These are phyloP conservation scores for Mormyrops attenuatus DNA, from an alignment of 2,797 vertebrate genomes.

Conservation along the genomic window DNA sequence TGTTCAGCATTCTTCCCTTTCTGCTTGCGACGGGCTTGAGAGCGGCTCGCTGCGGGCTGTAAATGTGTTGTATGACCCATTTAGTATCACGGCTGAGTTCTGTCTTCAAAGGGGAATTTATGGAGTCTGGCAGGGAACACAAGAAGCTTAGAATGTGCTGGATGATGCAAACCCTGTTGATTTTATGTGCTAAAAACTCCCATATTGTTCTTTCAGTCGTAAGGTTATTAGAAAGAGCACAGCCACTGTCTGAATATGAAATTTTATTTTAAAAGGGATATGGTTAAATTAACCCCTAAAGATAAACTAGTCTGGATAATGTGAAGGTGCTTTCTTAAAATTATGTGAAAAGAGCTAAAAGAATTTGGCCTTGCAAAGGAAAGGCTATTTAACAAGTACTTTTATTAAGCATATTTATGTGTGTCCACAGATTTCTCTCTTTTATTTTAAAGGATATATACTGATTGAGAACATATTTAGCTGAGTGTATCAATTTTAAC, in stretches of 20 bases:
- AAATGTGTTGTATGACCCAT: constrained; percentile 28
- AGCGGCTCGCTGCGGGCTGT: constrained; percentile 17
- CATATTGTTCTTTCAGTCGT: neutral
- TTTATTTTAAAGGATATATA: neutral
- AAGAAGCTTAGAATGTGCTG: neutral
- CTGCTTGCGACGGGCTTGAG: neutral
- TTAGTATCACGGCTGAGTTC: constrained; percentile 20
- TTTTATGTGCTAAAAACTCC: constrained; percentile 10
- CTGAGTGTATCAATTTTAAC: neutral
- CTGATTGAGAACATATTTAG: neutral
- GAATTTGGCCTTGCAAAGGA: neutral
- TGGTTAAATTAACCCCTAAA: neutral
- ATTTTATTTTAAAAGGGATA: constrained; percentile 5
- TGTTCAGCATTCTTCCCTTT: constrained; percentile 14
- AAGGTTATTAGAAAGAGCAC: neutral
- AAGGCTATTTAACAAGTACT: neutral
- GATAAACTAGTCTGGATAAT: neutral
- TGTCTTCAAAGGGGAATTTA: constrained; percentile 19
- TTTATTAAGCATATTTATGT: neutral
- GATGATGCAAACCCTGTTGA: neutral
- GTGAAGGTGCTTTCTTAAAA: neutral
- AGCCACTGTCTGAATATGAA: neutral
- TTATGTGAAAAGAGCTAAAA: neutral
- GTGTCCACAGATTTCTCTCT: neutral
- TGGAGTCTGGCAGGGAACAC: constrained; percentile 21